phyloP scores from a whole-genome alignment of 2,113 vertebrate genomes.

The Tachysurus fulvidraco region DNA sequence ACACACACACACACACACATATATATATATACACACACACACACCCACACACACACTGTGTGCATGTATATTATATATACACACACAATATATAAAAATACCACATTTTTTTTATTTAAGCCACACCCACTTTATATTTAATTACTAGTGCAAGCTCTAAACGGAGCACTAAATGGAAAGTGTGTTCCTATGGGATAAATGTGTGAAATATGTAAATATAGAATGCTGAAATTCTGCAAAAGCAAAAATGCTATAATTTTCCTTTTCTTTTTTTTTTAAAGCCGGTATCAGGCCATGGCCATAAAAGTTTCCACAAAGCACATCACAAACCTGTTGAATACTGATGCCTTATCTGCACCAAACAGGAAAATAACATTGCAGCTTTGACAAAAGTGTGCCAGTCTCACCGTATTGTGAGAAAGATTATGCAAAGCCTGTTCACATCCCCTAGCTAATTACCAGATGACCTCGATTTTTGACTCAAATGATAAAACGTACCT shows the following conservation, averaged over 20 bases:
- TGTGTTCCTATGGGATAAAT: background rate
- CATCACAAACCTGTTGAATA: background rate
- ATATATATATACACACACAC: too few relatives aligned
- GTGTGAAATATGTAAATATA: background rate
- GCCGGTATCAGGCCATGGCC: background rate
- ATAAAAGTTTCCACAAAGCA: background rate
- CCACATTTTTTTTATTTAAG: background rate
- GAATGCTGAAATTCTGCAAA: background rate
- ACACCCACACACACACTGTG: too few relatives aligned
- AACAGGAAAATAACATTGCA: constrained; percentile 6
- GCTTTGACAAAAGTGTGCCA: constrained; percentile 7
- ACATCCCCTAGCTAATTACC: background rate
- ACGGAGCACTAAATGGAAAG: background rate
- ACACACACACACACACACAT: too few relatives aligned
- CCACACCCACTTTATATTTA: background rate
- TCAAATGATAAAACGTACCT: background rate
- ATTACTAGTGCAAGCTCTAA: background rate
- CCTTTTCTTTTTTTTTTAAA: background rate
- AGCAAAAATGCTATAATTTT: background rate
- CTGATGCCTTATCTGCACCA: constrained; percentile 7
- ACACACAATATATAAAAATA: too few relatives aligned
- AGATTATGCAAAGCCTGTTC: constrained; percentile 15
- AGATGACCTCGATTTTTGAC: constrained; percentile 8
- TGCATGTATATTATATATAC: too few relatives aligned
- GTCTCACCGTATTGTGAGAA: constrained; percentile 10